Base-by-base conservation (phyloP, 2,797 vertebrate species). In the Darevskia mixta region DNA sequence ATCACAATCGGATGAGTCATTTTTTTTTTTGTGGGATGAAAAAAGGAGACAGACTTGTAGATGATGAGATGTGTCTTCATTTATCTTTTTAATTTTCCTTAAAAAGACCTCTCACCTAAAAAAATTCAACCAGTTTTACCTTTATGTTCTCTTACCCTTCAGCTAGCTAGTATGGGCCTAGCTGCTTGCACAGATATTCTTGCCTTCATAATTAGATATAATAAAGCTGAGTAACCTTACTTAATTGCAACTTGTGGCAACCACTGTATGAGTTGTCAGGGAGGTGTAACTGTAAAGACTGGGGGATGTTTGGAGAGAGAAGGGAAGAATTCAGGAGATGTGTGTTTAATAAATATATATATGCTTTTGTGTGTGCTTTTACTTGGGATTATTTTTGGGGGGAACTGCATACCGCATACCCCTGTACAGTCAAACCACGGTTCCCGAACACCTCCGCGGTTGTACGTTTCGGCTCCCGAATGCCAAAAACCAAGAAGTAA, bases 11-110 rank as follows among this genome's bases (percentile, higher is more conserved):
- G 78, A 1, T 73, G 2, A 85, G 3, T 86, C 3, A 66, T 41
- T 66, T 66, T 18, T 91, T 85, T 61, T 67, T 83, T 86, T 81
- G 89, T 93, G 92, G 79, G 66, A 80, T 45, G 32, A 86, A 83
- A 89, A 55, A 90, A 84, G 55, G 64, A 91, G 92, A 86, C 72
- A 86, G 5, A 10, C 61, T 64, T 90, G 43, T 5, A 61, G 67
- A n/a, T 27, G 78, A 23, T 67, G 49, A 27, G 86, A 78, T 80
- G 5, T 90, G 85, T 85, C 58, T 66, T 76, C 79, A 66, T 76
- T 87, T 75, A 76, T 76, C 78, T 76, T n/a, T 15, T 38, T 41
- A 58, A 64, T 67, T 77, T 38, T 67, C 27, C 49, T 41, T 25
- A 72, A 38, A 69, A 90, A 72, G 86, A 72, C 27, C n/a, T 8